Percentiles rank a stretch among this genome's conserved stretches.
phyloP scores from a whole-genome alignment of 2,113 vertebrate species.

The Poeciliopsis retropinna region DNA sequence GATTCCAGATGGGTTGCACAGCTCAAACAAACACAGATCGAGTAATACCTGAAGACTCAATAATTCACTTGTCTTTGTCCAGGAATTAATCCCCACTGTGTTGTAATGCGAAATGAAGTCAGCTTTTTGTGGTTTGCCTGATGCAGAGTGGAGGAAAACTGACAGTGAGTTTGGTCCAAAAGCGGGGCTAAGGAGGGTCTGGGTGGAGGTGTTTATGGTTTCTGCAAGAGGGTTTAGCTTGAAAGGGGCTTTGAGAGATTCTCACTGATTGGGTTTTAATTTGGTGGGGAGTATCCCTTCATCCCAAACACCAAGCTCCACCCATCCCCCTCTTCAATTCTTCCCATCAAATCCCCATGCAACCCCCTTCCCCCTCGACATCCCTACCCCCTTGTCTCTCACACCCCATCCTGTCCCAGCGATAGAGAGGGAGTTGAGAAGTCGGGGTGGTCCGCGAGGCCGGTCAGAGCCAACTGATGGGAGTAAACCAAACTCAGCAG shows the following conservation, averaged over 20 bases:
- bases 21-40: slow-evolving; percentile 1
- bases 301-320: slow-evolving; percentile 31
- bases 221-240: slow-evolving; percentile 40
- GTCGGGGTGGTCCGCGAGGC: slow-evolving; percentile 68
- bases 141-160: slow-evolving; percentile 19
- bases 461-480: slow-evolving; percentile 71
- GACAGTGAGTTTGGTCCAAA: slow-evolving; percentile 31
- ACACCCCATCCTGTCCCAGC: slow-evolving; percentile 38
- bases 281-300: slow-evolving; percentile 49
- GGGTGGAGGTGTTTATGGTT: background rate
- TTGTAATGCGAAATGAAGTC: slow-evolving; percentile 21
- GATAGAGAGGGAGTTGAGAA: slow-evolving; percentile 48
- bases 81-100: slow-evolving; percentile 33
- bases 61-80: slow-evolving; percentile 26
- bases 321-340: slow-evolving; percentile 27
- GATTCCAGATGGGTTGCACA: background rate
- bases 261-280: slow-evolving; percentile 75
- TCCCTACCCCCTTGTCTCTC: background rate
- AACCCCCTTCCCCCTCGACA: background rate
- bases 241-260: slow-evolving; percentile 59
- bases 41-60: slow-evolving; percentile 2
- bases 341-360: slow-evolving; percentile 2
- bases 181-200: slow-evolving; percentile 12
- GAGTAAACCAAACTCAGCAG: slow-evolving; percentile 77
- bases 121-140: slow-evolving; percentile 9